A percentile compares a stretch with the other conserved stretches of the same genome.
Evolutionary conservation across 2,888 invertebrate genomes (phyloP).

Genomic region (Cryptocephalus moraei): DNA sequence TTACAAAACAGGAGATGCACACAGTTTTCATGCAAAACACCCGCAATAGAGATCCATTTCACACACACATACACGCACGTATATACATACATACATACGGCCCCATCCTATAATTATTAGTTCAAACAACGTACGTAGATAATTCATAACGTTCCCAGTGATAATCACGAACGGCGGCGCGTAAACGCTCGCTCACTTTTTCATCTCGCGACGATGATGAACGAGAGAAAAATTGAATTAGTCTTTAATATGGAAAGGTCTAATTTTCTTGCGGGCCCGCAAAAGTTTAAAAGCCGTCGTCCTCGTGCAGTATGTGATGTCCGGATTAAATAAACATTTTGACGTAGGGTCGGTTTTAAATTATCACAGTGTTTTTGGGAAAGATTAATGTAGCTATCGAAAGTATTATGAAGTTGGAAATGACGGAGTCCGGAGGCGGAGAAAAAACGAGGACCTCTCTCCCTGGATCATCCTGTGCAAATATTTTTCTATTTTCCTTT

Average conservation of each 20-base stretch:
- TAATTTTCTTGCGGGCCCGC: constrained; percentile 20
- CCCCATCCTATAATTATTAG: constrained; percentile 30
- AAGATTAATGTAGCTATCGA: no score
- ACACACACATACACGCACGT: constrained; percentile 2
- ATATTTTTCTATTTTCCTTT: no score
- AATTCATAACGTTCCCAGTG: constrained; percentile 1
- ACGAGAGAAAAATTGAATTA: constrained; percentile 24
- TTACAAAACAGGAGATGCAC: constrained; percentile 25
- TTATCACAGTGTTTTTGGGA: no score
- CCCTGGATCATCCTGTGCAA: no score
- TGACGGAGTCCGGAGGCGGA: no score
- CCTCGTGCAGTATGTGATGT: background rate
- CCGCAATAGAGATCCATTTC: constrained; percentile 15
- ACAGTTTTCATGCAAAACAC: constrained; percentile 25
- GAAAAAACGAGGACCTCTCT: no score
- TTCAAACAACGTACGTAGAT: constrained; percentile 27
- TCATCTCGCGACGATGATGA: constrained; percentile 12
- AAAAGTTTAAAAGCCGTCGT: constrained; percentile 19
- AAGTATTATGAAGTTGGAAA: no score
- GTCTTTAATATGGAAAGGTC: constrained; percentile 19
- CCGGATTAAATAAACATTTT: no score
- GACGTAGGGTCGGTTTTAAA: no score
- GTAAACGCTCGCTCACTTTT: constrained; percentile 4
- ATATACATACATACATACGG: no score
- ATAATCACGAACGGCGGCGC: constrained; percentile 11